Evolutionary conservation across 2,888 invertebrate genomes (phyloP).

Genomic region (Pemphredon lugubris): DNA sequence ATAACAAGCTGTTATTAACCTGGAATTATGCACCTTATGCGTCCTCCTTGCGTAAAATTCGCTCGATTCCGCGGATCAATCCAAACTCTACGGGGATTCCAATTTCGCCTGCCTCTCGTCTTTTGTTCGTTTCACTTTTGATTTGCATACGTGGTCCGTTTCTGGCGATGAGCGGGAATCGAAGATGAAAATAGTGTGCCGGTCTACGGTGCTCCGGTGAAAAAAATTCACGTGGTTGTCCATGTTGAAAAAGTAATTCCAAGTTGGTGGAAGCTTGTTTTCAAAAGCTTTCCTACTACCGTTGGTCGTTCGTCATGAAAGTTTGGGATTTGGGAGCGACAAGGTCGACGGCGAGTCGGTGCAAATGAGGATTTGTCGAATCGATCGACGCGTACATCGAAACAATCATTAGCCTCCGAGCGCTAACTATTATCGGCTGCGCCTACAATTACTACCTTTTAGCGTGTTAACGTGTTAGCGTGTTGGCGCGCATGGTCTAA

Average conservation of each 20-base stretch:
- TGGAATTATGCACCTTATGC: slow-evolving; percentile 42
- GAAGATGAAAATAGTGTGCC: too few relatives aligned
- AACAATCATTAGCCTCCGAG: slow-evolving; percentile 48
- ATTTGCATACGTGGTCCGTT: background rate
- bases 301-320: background rate
- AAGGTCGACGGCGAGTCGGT: slow-evolving; percentile 30
- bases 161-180: background rate
- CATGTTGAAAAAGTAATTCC: too few relatives aligned
- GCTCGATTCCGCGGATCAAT: slow-evolving; percentile 36
- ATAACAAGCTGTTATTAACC: slow-evolving; percentile 40
- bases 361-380: slow-evolving; percentile 46
- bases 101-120: slow-evolving; percentile 14
- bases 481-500: slow-evolving; percentile 63
- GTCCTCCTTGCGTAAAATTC: slow-evolving; percentile 25
- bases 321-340: slow-evolving; percentile 20
- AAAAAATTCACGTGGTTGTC: background rate
- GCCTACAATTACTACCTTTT: slow-evolving; percentile 68
- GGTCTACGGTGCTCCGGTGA: too few relatives aligned
- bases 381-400: slow-evolving; percentile 38
- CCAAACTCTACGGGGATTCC: slow-evolving; percentile 29
- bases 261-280: background rate
- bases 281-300: background rate
- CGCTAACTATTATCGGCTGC: slow-evolving; percentile 64
- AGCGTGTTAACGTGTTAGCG: too few relatives aligned
- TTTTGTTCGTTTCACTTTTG: slow-evolving; percentile 2